Percentiles rank a stretch among this genome's conserved stretches.
Evolutionary conservation across 2,888 invertebrate genomes (phyloP).

Genomic region (Oscheius myriophilus): DNA sequence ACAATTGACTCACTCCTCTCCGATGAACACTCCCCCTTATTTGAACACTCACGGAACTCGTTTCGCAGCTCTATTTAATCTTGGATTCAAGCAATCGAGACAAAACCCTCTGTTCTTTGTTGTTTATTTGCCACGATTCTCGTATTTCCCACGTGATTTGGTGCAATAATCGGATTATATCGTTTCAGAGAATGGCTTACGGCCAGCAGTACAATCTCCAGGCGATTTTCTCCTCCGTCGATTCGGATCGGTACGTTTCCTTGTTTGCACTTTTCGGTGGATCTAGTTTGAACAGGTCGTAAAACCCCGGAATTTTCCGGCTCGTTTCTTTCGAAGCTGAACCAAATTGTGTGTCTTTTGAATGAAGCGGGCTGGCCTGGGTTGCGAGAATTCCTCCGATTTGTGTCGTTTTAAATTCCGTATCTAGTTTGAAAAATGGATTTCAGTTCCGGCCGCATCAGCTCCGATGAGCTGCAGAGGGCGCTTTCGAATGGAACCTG

Average conservation of each 20-base stretch:
- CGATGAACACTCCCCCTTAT: too few relatives aligned
- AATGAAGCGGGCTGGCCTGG: too few relatives aligned
- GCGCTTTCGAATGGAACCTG: constrained; percentile 94
- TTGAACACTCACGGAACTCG: too few relatives aligned
- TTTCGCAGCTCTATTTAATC: too few relatives aligned
- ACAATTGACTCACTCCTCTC: too few relatives aligned
- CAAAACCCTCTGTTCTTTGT: too few relatives aligned
- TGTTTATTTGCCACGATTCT: too few relatives aligned
- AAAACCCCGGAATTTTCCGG: background rate
- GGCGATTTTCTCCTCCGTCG: constrained; percentile 49
- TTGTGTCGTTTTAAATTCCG: constrained; percentile 25
- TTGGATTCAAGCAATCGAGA: too few relatives aligned
- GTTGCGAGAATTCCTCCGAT: too few relatives aligned
- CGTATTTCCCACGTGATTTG: too few relatives aligned
- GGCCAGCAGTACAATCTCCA: constrained; percentile 39
- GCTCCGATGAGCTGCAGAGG: constrained; percentile 70
- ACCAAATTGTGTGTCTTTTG: too few relatives aligned
- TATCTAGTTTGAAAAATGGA: background rate
- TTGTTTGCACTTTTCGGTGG: background rate
- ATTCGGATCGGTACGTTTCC: constrained; percentile 41
- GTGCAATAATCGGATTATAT: background rate
- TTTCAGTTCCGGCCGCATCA: constrained; percentile 62
- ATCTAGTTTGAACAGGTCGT: background rate
- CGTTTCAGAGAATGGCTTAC: constrained; percentile 23
- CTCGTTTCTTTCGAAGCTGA: too few relatives aligned